phyloP scores from a whole-genome alignment of 2,888 invertebrate genomes.

The Agonopterix subpropinquella region DNA sequence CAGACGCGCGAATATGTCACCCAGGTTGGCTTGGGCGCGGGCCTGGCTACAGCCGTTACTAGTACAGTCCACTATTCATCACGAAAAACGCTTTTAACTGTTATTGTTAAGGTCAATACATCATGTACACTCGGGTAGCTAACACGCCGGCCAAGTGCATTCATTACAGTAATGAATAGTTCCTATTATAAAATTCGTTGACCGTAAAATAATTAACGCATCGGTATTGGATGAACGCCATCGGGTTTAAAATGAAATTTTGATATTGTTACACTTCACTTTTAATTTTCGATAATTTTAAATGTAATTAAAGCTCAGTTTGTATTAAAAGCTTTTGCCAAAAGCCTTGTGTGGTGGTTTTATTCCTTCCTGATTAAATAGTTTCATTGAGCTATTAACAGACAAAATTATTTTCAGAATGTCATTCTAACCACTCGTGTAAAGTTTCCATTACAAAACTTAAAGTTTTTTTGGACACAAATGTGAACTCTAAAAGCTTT shows the following conservation, averaged over 20 bases:
- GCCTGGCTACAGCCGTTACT: conserved; percentile 28
- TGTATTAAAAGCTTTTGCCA: too few relatives aligned
- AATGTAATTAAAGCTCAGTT: too few relatives aligned
- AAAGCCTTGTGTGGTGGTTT: too few relatives aligned
- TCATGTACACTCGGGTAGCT: conserved; percentile 26
- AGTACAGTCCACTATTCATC: conserved; percentile 34
- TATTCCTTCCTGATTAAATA: too few relatives aligned
- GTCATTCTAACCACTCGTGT: too few relatives aligned
- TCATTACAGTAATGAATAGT: conserved; percentile 30
- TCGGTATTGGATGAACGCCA: conserved; percentile 44
- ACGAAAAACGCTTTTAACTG: conserved; percentile 53
- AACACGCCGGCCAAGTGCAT: conserved; percentile 32
- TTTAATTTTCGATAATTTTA: too few relatives aligned
- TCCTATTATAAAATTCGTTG: conserved; percentile 26
- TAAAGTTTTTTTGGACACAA: too few relatives aligned
- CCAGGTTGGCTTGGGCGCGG: conserved; percentile 54
- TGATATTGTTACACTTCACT: too few relatives aligned
- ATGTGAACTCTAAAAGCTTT: too few relatives aligned
- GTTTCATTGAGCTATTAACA: too few relatives aligned
- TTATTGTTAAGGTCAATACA: conserved; percentile 48
- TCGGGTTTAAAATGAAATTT: background rate
- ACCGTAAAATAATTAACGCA: conserved; percentile 37
- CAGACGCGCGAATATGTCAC: conserved; percentile 49
- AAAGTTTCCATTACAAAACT: too few relatives aligned
- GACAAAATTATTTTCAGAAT: too few relatives aligned